Evolutionary conservation across 2,113 vertebrate genomes (phyloP).

Genomic region (Dromas ardeola): DNA sequence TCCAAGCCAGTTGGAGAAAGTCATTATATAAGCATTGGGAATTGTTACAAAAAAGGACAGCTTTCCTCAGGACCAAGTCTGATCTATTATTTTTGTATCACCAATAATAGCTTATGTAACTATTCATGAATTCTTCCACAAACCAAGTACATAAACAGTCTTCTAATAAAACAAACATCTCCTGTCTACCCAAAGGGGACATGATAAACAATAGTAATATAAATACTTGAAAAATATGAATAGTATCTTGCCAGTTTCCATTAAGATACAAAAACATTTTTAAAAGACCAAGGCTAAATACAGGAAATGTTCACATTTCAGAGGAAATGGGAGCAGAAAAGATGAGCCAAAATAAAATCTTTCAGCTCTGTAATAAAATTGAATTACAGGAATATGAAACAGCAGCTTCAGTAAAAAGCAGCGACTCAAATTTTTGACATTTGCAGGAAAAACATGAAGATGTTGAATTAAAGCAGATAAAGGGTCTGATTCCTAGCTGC

Average conservation of each 20-base stretch:
- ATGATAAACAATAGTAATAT: constrained; percentile 41
- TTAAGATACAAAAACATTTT: constrained; percentile 20
- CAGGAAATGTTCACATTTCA: constrained; percentile 53
- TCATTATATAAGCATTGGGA: background rate
- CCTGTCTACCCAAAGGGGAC: background rate
- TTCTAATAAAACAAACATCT: constrained; percentile 28
- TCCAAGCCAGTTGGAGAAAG: background rate
- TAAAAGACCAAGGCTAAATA: background rate
- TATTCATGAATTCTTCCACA: background rate
- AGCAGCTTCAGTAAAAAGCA: background rate
- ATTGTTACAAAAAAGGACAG: background rate
- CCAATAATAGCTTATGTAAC: background rate
- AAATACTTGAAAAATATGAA: constrained; percentile 34
- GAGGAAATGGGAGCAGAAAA: constrained; percentile 48
- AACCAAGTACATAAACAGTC: background rate
- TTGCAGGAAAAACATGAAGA: background rate
- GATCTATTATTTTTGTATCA: background rate
- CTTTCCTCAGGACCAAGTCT: background rate
- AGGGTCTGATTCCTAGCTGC: background rate
- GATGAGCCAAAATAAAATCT: constrained; percentile 18
- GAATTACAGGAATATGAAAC: constrained; percentile 18
- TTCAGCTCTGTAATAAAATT: background rate
- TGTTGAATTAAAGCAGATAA: constrained; percentile 18
- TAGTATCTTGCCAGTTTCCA: constrained; percentile 29
- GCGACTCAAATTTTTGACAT: background rate